Conservation (phyloP, 2,888 invertebrate species). For the Drosophila longiperda region DNA sequence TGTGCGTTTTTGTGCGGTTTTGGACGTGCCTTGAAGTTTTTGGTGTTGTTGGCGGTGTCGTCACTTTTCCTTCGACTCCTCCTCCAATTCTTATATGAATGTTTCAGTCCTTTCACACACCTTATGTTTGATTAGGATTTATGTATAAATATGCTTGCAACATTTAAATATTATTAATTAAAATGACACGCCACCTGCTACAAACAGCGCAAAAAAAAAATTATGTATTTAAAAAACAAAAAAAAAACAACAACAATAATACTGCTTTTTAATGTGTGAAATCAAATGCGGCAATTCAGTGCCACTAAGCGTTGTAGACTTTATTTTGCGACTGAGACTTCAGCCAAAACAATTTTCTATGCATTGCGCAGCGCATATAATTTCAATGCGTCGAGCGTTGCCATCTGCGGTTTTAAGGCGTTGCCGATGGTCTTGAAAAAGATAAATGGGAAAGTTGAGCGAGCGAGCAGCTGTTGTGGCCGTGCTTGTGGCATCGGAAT, state of each 20-base stretch:
- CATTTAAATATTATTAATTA: conserved; percentile 13
- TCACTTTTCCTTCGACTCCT: conserved; percentile 38
- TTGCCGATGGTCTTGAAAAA: conserved; percentile 30
- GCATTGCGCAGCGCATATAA: conserved; percentile 47
- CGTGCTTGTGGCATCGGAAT: conserved; percentile 5
- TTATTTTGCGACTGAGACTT: conserved; percentile 62
- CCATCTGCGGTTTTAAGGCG: conserved; percentile 21
- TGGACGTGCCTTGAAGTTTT: conserved; percentile 51
- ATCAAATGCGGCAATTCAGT: conserved; percentile 21
- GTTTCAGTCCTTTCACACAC: not conserved
- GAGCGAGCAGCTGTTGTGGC: conserved; percentile 25
- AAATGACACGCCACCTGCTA: conserved; percentile 21
- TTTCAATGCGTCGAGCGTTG: conserved; percentile 47
- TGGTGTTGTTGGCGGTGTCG: conserved; percentile 40
- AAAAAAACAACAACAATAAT: conserved; percentile 61
- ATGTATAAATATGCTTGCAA: conserved; percentile 20
- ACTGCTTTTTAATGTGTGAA: conserved; percentile 61
- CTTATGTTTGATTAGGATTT: not conserved
- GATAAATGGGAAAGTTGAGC: not conserved
- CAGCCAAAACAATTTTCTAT: conserved; percentile 36
- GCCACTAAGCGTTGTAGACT: conserved; percentile 41
- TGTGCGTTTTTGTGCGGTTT: conserved; percentile 30
- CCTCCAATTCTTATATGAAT: not conserved
- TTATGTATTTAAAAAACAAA: conserved; percentile 18
- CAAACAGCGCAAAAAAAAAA: conserved; percentile 40